Base-by-base conservation (phyloP, 2,797 vertebrate species). In the Telmatherina bonti region DNA sequence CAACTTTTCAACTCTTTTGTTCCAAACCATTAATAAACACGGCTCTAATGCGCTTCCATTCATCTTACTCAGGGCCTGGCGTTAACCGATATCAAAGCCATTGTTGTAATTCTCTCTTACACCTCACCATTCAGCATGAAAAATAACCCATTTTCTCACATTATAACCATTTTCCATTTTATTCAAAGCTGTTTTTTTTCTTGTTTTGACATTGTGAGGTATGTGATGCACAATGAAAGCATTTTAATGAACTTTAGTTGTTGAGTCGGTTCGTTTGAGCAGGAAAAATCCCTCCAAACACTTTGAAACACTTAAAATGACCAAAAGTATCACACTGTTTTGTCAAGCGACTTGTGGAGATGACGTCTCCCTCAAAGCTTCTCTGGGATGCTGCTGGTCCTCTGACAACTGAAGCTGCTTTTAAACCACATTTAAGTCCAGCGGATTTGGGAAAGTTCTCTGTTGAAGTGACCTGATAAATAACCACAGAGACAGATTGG, bases 21-120 rank as follows among this genome's bases (percentile, higher is more conserved):
- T 86, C 74, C 78, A 66, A 83, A 58, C 81, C 82, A 80, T 86
- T 89, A 88, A 85, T 80, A 85, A 88, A 85, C 78, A 74, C 67
- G 13, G 60, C 38, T 7, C 79, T 89, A 88, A 89, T 81, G 83
- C 78, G 27, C 66, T 33, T 79, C 67, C 81, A 89, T 88, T 88
- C 67, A 78, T 90, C 89, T 85, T 73, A 41, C 78, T 82, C 79
- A 74, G 8, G 41, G 68, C 52, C 63, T 62, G 79, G 75, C 49
- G 35, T 66, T 59, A 71, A 67, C 67, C 74, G 71, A 83, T 71
- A 83, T 71, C 75, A 80, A 49, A 74, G 18, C 72, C 84, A 71
- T 70, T 79, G 76, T 69, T 71, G 45, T 7, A 56, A 67, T 55
- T 63, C 72, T 35, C 47, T 74, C 62, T 22, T 31, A 49, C 65